A percentile compares a stretch with the other conserved stretches of the same genome.
Evolutionary conservation across 2,888 invertebrate genomes (phyloP).

Genomic region (Rotaria macrura): DNA sequence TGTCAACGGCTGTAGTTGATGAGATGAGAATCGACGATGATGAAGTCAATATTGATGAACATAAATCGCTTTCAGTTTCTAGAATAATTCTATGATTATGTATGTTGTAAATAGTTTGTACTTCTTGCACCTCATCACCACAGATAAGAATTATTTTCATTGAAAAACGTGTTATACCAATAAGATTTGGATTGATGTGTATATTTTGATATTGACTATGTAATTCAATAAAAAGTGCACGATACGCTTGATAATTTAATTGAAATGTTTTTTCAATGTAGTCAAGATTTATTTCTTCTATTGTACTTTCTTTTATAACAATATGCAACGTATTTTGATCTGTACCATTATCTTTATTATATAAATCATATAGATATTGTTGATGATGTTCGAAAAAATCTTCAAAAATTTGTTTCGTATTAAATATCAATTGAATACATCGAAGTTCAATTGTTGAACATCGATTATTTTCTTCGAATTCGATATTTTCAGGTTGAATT

Average conservation of each 20-base stretch:
- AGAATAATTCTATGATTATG: neutral
- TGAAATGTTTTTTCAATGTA: neutral
- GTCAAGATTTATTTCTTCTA: neutral
- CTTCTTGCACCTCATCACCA: neutral
- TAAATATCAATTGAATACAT: neutral
- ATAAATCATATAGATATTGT: neutral
- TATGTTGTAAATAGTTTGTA: neutral
- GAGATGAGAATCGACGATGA: too few species aligned
- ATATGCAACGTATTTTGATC: neutral
- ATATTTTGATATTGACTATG: neutral
- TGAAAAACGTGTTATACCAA: neutral
- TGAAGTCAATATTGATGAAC: neutral
- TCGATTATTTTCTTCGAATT: neutral
- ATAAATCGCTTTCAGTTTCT: neutral
- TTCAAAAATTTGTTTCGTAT: neutral
- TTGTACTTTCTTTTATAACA: neutral
- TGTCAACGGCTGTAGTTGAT: neutral
- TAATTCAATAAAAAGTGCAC: neutral
- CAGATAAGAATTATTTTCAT: neutral
- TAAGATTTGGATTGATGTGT: neutral
- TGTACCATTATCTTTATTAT: neutral
- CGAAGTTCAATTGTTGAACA: neutral
- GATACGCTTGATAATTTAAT: neutral
- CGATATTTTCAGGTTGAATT: neutral
- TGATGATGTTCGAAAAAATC: neutral